Conservation (phyloP, 2,113 vertebrate genomes). For the Megalops atlanticus region DNA sequence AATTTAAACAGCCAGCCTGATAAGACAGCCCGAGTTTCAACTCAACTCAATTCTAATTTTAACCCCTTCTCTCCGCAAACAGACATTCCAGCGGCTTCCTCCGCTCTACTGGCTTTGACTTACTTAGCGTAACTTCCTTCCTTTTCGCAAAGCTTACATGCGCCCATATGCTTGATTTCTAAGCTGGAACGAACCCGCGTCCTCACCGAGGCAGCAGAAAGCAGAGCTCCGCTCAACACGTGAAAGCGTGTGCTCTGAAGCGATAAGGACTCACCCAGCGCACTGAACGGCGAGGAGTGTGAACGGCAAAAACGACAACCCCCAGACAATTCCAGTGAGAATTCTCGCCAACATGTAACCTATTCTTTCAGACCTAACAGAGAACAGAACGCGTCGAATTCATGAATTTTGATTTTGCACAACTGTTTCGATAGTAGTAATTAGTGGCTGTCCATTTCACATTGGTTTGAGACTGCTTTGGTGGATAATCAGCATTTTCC, state of each 20-base stretch:
- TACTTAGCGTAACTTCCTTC: neutral
- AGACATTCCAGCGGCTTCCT: neutral
- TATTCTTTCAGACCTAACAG: neutral
- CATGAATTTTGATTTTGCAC: neutral
- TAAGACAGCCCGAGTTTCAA: slow-evolving; percentile 9
- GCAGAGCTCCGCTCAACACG: neutral
- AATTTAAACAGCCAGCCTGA: slow-evolving; percentile 19
- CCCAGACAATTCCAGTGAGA: neutral
- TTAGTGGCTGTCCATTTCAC: too few species aligned
- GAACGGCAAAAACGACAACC: too few species aligned
- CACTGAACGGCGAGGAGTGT: too few species aligned
- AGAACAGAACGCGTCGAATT: neutral
- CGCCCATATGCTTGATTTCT: neutral
- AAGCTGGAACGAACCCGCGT: neutral
- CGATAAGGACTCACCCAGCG: neutral
- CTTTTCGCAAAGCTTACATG: neutral
- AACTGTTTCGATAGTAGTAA: too few species aligned
- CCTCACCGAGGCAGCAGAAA: neutral
- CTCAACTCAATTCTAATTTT: slow-evolving; percentile 24
- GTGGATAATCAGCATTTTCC: too few species aligned
- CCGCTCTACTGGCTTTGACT: neutral
- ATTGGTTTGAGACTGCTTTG: too few species aligned
- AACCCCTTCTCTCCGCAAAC: slow-evolving; percentile 9
- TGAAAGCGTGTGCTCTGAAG: neutral
- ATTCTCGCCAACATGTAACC: neutral